Evolutionary conservation across 1,140 invertebrate genomes (phyloP).

Genomic region (Magallana angulata): DNA sequence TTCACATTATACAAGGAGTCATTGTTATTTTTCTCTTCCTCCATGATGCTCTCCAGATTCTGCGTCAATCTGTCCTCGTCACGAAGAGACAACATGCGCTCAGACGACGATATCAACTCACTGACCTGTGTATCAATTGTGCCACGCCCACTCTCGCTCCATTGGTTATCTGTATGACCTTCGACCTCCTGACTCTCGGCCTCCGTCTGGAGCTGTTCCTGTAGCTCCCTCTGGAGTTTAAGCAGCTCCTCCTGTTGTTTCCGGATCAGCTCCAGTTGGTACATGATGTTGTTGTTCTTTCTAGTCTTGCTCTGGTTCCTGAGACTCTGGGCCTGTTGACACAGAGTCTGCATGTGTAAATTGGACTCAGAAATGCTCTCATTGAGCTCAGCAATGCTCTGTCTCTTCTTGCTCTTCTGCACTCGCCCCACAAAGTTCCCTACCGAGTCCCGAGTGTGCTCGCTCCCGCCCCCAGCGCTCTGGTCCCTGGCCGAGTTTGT

Average conservation of each 20-base stretch:
- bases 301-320: constrained; percentile 18
- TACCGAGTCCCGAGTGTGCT: constrained; percentile 39
- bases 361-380: constrained; percentile 55
- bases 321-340: constrained; percentile 40
- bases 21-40: constrained; percentile 20
- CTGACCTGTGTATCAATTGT: not conserved
- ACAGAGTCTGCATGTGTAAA: constrained; percentile 44
- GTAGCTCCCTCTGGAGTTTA: constrained; percentile 45
- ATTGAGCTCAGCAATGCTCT: constrained; percentile 55
- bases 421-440: constrained; percentile 57
- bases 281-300: constrained; percentile 47
- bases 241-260: constrained; percentile 52
- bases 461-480: not conserved
- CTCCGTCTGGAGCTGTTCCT: constrained; percentile 41
- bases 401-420: constrained; percentile 49
- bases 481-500: not conserved
- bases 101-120: constrained; percentile 11
- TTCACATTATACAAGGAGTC: not conserved
- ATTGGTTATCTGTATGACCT: constrained; percentile 12
- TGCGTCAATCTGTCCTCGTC: not conserved
- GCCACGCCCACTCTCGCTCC: not conserved
- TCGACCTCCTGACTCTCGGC: not conserved
- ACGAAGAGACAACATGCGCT: not conserved
- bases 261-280: constrained; percentile 51
- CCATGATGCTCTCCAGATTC: not conserved